Evolutionary conservation across 1,140 invertebrate species (phyloP).

Genomic region (Lordiphosa stackelbergi): DNA sequence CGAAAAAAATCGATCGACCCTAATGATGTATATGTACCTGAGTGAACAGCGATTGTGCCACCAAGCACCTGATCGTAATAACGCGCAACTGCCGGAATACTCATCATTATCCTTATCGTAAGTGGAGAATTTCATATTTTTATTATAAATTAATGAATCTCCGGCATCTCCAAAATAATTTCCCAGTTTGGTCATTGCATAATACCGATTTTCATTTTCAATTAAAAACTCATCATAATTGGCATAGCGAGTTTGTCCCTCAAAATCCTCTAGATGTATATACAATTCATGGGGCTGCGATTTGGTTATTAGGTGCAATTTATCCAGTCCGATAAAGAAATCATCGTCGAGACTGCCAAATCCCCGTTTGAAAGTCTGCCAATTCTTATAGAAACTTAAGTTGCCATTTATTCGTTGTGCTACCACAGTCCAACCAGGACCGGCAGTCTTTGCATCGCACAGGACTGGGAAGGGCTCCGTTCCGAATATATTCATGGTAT

Average conservation of each 20-base stretch:
- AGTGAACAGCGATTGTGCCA: not conserved
- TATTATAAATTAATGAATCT: not conserved
- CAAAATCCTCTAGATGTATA: constrained; percentile 8
- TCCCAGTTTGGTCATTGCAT: not conserved
- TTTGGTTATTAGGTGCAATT: constrained; percentile 1
- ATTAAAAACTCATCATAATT: constrained; percentile 3
- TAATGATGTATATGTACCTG: no score
- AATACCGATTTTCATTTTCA: constrained; percentile 4
- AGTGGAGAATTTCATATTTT: not conserved
- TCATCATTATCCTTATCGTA: constrained; percentile 1
- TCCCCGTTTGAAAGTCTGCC: not conserved
- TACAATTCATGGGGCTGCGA: constrained; percentile 5
- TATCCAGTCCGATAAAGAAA: constrained; percentile 11
- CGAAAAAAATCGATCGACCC: no score
- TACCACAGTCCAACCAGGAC: constrained; percentile 7
- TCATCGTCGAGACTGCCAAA: not conserved
- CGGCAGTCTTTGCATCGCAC: constrained; percentile 1
- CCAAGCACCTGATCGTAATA: not conserved
- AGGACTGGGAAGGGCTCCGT: not conserved
- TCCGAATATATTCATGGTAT: not conserved
- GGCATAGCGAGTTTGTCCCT: constrained; percentile 1
- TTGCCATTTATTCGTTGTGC: not conserved
- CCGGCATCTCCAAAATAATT: not conserved
- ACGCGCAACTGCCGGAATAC: not conserved
- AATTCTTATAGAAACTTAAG: not conserved